Percentiles rank a stretch among this genome's conserved stretches.
Conservation (phyloP, 2,888 invertebrate species). For the Dicycla oo region DNA sequence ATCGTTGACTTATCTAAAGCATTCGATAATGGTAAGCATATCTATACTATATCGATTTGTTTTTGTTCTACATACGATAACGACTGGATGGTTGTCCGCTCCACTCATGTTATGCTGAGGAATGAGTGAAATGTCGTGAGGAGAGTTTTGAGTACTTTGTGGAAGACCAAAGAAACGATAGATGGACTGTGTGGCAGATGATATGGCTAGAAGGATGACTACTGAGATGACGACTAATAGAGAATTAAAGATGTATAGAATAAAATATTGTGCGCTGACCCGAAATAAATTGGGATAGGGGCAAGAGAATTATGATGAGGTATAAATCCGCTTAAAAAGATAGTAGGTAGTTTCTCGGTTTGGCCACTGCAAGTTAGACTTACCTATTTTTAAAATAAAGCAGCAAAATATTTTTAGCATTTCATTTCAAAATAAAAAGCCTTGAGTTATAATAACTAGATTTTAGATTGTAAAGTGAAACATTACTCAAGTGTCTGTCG, state of each 20-base stretch:
- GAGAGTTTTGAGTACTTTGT: not conserved
- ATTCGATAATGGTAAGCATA: conserved; percentile 30
- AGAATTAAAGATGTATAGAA: not conserved
- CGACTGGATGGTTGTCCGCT: not conserved
- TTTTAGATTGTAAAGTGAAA: conserved; percentile 28
- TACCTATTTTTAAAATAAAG: too few species aligned
- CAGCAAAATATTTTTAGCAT: not conserved
- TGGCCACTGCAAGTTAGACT: not conserved
- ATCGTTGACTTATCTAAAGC: conserved; percentile 40
- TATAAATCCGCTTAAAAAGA: too few species aligned
- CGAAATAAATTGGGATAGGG: not conserved
- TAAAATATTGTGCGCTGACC: too few species aligned
- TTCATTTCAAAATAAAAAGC: conserved; percentile 30
- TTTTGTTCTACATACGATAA: conserved; percentile 16
- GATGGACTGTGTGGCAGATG: not conserved
- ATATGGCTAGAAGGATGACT: not conserved
- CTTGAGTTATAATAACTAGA: conserved; percentile 20
- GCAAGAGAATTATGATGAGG: too few species aligned
- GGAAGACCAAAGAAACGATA: not conserved
- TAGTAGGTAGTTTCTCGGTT: not conserved
- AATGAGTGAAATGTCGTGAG: not conserved
- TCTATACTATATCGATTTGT: conserved; percentile 34
- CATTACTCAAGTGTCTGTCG: conserved; percentile 26
- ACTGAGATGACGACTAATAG: not conserved
- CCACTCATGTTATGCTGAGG: not conserved